Conservation (phyloP, 2,797 vertebrate genomes). For the Danio aesculapii region DNA sequence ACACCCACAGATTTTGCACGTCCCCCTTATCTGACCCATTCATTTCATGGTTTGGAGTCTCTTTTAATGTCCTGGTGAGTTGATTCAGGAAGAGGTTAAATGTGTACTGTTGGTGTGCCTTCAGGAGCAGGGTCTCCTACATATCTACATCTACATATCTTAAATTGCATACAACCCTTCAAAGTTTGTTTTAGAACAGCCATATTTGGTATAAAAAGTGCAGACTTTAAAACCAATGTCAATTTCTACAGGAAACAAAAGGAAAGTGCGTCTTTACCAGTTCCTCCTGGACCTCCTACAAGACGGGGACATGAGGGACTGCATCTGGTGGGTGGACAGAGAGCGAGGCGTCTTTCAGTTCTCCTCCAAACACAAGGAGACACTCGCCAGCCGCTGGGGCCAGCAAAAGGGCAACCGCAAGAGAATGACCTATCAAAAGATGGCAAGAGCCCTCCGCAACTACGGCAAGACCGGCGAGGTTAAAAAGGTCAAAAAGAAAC, state of each 20-base stretch:
- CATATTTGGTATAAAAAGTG: not conserved
- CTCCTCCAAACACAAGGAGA: constrained; percentile 99
- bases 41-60: too few relatives aligned
- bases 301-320: constrained; percentile 97
- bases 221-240: not conserved
- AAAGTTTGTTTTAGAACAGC: not conserved
- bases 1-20: too few relatives aligned
- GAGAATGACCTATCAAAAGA: constrained; percentile 99
- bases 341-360: constrained; percentile 99
- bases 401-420: constrained; percentile 98
- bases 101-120: too few relatives aligned
- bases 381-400: constrained; percentile 94
- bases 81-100: too few relatives aligned
- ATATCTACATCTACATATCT: not conserved
- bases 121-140: too few relatives aligned
- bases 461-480: constrained; percentile 99
- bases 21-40: too few relatives aligned
- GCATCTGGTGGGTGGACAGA: constrained; percentile 99
- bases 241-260: constrained; percentile 88
- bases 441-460: constrained; percentile 97
- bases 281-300: constrained; percentile 96
- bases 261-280: constrained; percentile 98
- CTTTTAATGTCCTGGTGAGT: too few relatives aligned
- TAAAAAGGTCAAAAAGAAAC: constrained; percentile 98
- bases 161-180: not conserved